These are phyloP conservation scores for Tridacna crocea DNA, from an alignment of 2,888 invertebrate species.

Conservation along the genomic window DNA sequence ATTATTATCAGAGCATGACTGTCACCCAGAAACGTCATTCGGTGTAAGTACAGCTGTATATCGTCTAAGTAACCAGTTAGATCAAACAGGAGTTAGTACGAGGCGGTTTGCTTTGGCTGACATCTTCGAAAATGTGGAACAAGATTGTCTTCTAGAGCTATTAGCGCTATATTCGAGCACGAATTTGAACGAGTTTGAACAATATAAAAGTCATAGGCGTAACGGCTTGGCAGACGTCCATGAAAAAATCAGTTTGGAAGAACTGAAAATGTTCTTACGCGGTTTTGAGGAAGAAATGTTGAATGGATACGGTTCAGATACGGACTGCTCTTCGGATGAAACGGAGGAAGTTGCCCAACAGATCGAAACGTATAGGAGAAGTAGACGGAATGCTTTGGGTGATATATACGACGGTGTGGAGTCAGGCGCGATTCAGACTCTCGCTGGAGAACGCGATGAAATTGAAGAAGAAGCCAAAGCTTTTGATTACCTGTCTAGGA, in stretches of 20 bases:
- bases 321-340: not conserved
- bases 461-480: conserved; percentile 16
- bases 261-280: conserved; percentile 14
- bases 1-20: conserved; percentile 10
- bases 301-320: not conserved
- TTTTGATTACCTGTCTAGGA: conserved; percentile 13
- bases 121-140: conserved; percentile 41
- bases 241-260: conserved; percentile 32
- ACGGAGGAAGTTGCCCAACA: conserved; percentile 9
- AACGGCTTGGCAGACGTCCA: conserved; percentile 44
- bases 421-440: not conserved
- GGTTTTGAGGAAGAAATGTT: not conserved
- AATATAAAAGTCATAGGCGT: not conserved
- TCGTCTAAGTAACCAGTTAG: not conserved
- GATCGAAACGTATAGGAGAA: not conserved
- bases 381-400: conserved; percentile 38
- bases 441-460: conserved; percentile 5
- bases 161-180: conserved; percentile 21
- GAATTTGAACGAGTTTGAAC: not conserved
- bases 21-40: not conserved
- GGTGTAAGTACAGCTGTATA: not conserved
- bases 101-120: conserved; percentile 45
- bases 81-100: not conserved
- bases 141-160: conserved; percentile 16
- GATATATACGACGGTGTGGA: conserved; percentile 45